Evolutionary conservation across 2,113 vertebrate genomes (phyloP), one percentile per base, ranked within the genome.

Genomic region (Electrona antarctica): DNA sequence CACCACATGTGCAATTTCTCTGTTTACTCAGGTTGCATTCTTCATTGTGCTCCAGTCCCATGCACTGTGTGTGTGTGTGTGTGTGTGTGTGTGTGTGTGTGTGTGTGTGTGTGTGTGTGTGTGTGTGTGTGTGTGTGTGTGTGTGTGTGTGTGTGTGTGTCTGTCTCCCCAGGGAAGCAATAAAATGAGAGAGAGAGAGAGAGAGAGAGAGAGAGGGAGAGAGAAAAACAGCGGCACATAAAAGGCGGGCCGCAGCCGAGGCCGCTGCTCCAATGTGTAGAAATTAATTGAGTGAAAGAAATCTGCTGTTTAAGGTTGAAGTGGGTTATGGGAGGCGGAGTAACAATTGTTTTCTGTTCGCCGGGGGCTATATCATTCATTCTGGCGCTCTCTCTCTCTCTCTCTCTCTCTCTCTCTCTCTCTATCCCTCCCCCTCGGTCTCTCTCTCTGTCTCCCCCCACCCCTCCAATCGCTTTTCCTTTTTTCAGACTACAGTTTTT

Each of bases 231-330:
- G 79, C 71, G 78, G 82, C 82, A 89, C 87, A 88, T 89, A 91
- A 90, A 91, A 90, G 86, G 85, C 73, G 56, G 15, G 85, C 79
- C 87, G 77, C 87, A 89, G 83, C 89, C 85, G 84, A 85, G 88
- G 86, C 88, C 84, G 78, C 79, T 85, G 87, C 91, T 90, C 88
- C 89, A 88, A 92, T 89, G 90, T 86, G 90, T 87, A 88, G 89
- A 91, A 94, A 94, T 93, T 94, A 94, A 95, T 92, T 92, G 94
- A 93, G 92, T 94, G 92, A 92, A 91, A 94, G 93, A 94, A 91
- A 91, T 87, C 84, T 90, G 75, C 90, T 78, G 91, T 91, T 92
- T 90, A 93, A 95, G 88, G 79, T 93, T 93, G 84, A 91, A 93
- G 89, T 92, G 90, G 82, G 90, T 92, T 93, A 90, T 86, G 90